Conservation (phyloP, 2,113 vertebrate genomes). For the Ailuropoda melanoleuca region DNA sequence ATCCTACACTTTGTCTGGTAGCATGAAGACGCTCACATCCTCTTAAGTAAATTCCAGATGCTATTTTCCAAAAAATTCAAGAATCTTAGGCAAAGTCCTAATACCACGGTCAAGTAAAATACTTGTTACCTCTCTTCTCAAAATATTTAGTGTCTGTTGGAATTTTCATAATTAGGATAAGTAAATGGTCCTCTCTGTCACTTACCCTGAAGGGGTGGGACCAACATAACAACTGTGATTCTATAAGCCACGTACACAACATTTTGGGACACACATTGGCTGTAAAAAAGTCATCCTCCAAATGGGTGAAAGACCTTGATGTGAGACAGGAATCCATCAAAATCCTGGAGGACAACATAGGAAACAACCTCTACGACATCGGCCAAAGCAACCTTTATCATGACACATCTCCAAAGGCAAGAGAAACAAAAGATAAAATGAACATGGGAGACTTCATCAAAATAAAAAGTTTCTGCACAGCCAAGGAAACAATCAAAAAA, state of each 20-base stretch:
- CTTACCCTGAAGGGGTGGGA: neutral
- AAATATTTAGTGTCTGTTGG: neutral
- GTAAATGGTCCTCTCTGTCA: neutral
- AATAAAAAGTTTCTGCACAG: too few species aligned
- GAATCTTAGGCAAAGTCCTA: neutral
- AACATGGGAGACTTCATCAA: too few species aligned
- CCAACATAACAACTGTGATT: neutral
- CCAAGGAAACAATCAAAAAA: too few species aligned
- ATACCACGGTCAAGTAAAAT: neutral
- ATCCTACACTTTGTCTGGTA: neutral
- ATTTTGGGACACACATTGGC: neutral
- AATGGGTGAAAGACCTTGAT: too few species aligned
- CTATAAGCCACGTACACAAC: neutral
- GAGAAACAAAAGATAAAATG: too few species aligned
- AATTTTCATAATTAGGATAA: neutral
- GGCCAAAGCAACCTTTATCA: too few species aligned
- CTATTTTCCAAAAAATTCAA: slow-evolving; percentile 1
- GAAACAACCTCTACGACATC: too few species aligned
- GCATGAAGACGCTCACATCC: neutral
- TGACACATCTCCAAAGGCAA: too few species aligned
- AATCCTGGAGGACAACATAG: too few species aligned
- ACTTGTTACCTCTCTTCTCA: neutral
- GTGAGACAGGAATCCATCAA: too few species aligned
- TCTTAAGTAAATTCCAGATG: neutral
- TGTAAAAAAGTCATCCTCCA: neutral